Percentiles rank a stretch among this genome's conserved stretches.
Conservation (phyloP, 2,797 vertebrate genomes). For the Staurois parvus region DNA sequence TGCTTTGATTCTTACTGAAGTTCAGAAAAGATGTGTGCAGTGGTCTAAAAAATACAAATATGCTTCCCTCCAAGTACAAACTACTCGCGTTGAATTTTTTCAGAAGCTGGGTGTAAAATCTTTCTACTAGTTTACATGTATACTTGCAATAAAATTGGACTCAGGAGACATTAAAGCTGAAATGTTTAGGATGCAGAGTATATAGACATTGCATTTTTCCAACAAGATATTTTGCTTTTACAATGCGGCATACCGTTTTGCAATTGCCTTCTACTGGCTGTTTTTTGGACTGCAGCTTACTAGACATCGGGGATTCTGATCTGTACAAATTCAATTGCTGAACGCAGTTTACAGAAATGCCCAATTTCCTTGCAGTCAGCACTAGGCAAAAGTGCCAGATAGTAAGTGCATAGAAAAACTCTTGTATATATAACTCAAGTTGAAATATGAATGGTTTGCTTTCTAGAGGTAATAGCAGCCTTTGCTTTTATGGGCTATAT, state of each 20-base stretch:
- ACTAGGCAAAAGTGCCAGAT: background rate
- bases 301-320: background rate
- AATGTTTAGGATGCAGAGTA: conserved; percentile 5
- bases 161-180: background rate
- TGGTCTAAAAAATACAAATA: background rate
- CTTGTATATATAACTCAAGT: background rate
- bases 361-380: too few relatives aligned
- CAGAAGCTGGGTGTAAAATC: background rate
- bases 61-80: background rate
- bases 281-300: background rate
- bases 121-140: background rate
- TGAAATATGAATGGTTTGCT: too few relatives aligned
- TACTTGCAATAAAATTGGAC: background rate
- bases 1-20: background rate
- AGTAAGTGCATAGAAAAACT: background rate
- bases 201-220: background rate
- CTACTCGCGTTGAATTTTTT: background rate
- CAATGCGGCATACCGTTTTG: too few relatives aligned
- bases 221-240: background rate
- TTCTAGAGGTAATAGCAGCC: background rate
- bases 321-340: too few relatives aligned
- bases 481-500: background rate
- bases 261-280: background rate
- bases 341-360: too few relatives aligned
- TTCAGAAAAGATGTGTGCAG: background rate